Percentiles rank a stretch among this genome's conserved stretches.
phyloP scores from a whole-genome alignment of 1,140 invertebrate genomes.

The Drosophila jambulina region DNA sequence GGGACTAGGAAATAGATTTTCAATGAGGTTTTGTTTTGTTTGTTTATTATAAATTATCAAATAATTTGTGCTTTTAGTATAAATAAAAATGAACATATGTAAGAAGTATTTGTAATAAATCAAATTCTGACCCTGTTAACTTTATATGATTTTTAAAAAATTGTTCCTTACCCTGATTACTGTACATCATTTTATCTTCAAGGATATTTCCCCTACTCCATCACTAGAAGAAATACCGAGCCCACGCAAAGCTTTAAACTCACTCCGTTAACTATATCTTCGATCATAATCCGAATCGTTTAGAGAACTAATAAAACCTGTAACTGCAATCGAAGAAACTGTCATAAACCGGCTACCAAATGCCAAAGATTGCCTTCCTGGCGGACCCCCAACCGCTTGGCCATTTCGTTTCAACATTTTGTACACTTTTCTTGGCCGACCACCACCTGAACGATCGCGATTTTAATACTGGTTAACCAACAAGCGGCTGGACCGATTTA shows the following conservation, averaged over 20 bases:
- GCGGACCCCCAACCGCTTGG: conserved; percentile 18
- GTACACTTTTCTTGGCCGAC: conserved; percentile 15
- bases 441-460: conserved; percentile 43
- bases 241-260: background rate
- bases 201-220: background rate
- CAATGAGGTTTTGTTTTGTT: background rate
- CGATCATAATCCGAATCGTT: conserved; percentile 13
- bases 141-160: background rate
- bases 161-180: background rate
- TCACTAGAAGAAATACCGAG: background rate
- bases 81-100: background rate
- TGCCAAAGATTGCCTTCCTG: conserved; percentile 20
- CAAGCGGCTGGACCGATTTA: conserved; percentile 62
- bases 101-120: too few species aligned
- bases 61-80: too few species aligned
- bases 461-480: conserved; percentile 57
- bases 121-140: background rate
- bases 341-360: conserved; percentile 47
- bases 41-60: background rate
- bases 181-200: background rate
- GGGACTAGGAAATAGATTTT: background rate
- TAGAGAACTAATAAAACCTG: conserved; percentile 31
- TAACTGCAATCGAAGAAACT: conserved; percentile 31
- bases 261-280: background rate
- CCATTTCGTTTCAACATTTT: conserved; percentile 17